These are phyloP conservation scores for Neria commutata DNA, from an alignment of 2,888 invertebrate species.

Conservation along the genomic window DNA sequence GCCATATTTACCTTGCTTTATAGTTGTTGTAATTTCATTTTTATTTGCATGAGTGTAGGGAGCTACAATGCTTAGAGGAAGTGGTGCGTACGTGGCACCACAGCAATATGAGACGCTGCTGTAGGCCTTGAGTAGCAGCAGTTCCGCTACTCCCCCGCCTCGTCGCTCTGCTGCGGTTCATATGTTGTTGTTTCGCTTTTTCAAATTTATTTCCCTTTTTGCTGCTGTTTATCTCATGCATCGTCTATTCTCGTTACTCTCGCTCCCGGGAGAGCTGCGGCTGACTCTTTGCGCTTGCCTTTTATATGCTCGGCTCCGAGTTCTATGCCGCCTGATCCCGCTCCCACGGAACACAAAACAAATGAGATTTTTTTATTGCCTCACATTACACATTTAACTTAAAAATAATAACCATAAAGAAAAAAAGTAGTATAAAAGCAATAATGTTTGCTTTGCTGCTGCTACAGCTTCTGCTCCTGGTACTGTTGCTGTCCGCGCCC, in stretches of 20 bases:
- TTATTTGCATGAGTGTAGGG: not conserved
- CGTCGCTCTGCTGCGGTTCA: not conserved
- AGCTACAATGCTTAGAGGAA: too few species aligned
- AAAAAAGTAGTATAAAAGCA: conserved; percentile 28
- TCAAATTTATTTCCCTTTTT: not conserved
- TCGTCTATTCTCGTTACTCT: conserved; percentile 26
- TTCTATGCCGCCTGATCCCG: conserved; percentile 15
- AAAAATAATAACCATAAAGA: conserved; percentile 34
- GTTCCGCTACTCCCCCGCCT: not conserved
- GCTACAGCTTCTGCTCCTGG: conserved; percentile 14
- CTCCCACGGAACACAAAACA: conserved; percentile 29
- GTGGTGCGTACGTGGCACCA: not conserved
- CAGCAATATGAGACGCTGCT: not conserved
- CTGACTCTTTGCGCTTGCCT: not conserved
- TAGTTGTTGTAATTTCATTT: conserved; percentile 21
- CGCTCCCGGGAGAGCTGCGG: conserved; percentile 6
- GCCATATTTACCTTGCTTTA: conserved; percentile 17
- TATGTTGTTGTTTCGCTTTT: conserved; percentile 7
- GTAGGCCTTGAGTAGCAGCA: conserved; percentile 7
- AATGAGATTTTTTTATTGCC: conserved; percentile 33
- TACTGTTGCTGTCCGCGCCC: conserved; percentile 9
- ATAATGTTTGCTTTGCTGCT: conserved; percentile 20
- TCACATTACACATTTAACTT: conserved; percentile 32
- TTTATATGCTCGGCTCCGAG: too few species aligned
- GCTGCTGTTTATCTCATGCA: conserved; percentile 3